Evolutionary conservation across 2,888 invertebrate species (phyloP).

Genomic region (Neocrepidodera transversa): DNA sequence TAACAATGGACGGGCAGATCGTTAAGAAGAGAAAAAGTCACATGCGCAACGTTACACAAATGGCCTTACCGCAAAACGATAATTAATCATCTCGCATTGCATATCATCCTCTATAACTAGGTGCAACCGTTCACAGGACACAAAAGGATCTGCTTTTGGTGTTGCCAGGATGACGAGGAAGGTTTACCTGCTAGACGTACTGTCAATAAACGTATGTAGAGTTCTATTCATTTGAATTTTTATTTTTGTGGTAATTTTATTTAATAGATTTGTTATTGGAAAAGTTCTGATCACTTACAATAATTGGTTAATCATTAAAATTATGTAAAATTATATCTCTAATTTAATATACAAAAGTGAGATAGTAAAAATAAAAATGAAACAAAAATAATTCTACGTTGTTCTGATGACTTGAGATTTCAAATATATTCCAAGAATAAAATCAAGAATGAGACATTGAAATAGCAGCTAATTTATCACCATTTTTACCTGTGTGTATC

Average conservation of each 20-base stretch:
- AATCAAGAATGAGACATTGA: constrained; percentile 24
- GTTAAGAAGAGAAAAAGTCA: constrained; percentile 52
- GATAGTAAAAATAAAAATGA: too few species aligned
- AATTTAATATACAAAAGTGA: too few species aligned
- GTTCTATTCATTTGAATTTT: constrained; percentile 13
- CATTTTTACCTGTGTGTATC: constrained; percentile 36
- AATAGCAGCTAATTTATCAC: constrained; percentile 38
- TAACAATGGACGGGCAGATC: constrained; percentile 53
- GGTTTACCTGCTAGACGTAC: constrained; percentile 11
- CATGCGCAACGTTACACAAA: constrained; percentile 49
- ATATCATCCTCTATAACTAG: constrained; percentile 62
- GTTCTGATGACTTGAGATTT: too few species aligned
- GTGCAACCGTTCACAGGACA: constrained; percentile 46
- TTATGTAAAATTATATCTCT: too few species aligned
- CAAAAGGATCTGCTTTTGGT: constrained; percentile 22
- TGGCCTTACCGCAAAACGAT: constrained; percentile 56
- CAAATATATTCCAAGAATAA: constrained; percentile 16
- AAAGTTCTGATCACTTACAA: neutral
- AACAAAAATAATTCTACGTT: too few species aligned
- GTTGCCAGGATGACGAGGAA: constrained; percentile 16
- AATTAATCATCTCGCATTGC: constrained; percentile 59
- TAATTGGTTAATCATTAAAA: too few species aligned
- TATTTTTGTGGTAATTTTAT: constrained; percentile 21
- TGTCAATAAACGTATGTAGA: constrained; percentile 13
- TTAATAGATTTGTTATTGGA: neutral